phyloP scores from a whole-genome alignment of 1,140 invertebrate genomes.

The Drosophila tropicalis region DNA sequence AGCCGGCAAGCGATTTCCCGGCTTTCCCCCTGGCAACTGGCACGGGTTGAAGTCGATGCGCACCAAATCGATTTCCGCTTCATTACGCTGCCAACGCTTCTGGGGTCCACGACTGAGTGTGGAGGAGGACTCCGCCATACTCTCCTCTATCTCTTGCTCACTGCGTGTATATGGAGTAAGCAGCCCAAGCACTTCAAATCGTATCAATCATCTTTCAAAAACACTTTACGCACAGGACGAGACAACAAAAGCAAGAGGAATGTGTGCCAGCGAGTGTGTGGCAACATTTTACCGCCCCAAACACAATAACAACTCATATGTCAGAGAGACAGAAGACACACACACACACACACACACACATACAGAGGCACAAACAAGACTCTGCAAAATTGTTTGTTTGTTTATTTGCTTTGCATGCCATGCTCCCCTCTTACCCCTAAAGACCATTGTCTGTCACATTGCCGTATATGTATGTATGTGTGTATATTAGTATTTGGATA shows the following conservation, averaged over 20 bases:
- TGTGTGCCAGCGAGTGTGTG: conserved; percentile 34
- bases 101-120: conserved; percentile 11
- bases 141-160: too few species aligned
- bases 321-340: conserved; percentile 36
- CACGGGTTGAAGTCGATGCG: conserved; percentile 62
- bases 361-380: conserved; percentile 17
- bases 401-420: conserved; percentile 61
- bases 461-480: neutral
- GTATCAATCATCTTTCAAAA: conserved; percentile 77
- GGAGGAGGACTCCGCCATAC: neutral
- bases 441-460: neutral
- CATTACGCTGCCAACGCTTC: conserved; percentile 63
- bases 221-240: conserved; percentile 45
- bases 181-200: conserved; percentile 38
- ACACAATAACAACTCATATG: conserved; percentile 48
- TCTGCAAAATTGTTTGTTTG: conserved; percentile 71
- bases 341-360: conserved; percentile 10
- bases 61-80: conserved; percentile 80
- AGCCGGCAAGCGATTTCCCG: conserved; percentile 73
- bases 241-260: conserved; percentile 6
- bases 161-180: neutral
- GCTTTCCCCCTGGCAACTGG: conserved; percentile 14
- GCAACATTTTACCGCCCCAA: neutral
- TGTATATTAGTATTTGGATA: too few species aligned
- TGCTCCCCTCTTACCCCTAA: neutral